phyloP scores from a whole-genome alignment of 2,113 vertebrate genomes.

The Spilogale gracilis region DNA sequence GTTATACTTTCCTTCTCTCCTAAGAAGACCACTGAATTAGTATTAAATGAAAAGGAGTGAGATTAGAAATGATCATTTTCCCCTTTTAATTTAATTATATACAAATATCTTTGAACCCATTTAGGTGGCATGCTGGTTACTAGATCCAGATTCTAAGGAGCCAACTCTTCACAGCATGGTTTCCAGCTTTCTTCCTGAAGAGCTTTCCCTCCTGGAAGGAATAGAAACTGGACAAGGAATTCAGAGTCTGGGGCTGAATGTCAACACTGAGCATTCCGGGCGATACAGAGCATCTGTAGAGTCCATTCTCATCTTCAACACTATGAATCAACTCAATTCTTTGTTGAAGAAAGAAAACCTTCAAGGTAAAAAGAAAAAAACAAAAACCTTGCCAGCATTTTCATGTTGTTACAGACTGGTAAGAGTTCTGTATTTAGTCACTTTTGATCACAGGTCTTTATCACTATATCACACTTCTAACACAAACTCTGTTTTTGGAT shows the following conservation, averaged over 20 bases:
- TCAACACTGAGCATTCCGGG: slow-evolving; percentile 88
- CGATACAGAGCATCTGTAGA: slow-evolving; percentile 93
- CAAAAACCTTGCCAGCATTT: background rate
- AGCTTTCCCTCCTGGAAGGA: slow-evolving; percentile 93
- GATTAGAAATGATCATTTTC: background rate
- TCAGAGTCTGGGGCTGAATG: slow-evolving; percentile 90
- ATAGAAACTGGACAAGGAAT: slow-evolving; percentile 88
- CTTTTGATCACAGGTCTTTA: background rate
- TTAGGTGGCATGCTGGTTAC: slow-evolving; percentile 96
- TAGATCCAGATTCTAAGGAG: slow-evolving; percentile 94
- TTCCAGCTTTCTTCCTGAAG: slow-evolving; percentile 91
- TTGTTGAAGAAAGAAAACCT: slow-evolving; percentile 92
- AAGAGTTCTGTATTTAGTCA: background rate
- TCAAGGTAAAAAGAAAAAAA: slow-evolving; percentile 87
- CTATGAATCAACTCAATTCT: slow-evolving; percentile 91
- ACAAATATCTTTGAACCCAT: slow-evolving; percentile 57
- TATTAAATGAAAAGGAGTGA: slow-evolving; percentile 19
- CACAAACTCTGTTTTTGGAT: background rate
- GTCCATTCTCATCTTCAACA: slow-evolving; percentile 90
- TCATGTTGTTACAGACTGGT: background rate
- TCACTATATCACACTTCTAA: background rate
- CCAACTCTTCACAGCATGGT: slow-evolving; percentile 96
- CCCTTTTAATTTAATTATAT: background rate
- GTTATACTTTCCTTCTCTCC: background rate
- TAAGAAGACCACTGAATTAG: slow-evolving; percentile 17